These are phyloP conservation scores for Triops longicaudatus DNA, from an alignment of 1,140 invertebrate species.

Conservation along the genomic window DNA sequence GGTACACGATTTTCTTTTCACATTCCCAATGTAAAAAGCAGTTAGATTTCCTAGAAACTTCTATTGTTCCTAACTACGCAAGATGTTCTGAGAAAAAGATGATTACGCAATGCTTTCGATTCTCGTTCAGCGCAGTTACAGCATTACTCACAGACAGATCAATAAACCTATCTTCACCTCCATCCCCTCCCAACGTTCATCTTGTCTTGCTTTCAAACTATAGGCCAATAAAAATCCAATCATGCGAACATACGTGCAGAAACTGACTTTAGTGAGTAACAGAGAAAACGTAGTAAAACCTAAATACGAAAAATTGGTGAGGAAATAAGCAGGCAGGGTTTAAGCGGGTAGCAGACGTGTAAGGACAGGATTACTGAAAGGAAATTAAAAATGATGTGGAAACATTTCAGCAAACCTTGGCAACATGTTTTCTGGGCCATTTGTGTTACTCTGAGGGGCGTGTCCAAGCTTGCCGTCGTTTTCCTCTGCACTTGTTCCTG, in stretches of 20 bases:
- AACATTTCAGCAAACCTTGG: neutral
- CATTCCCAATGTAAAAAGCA: neutral
- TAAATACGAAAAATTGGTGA: neutral
- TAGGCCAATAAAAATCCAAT: neutral
- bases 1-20: neutral
- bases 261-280: neutral
- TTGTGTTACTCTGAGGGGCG: neutral
- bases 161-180: neutral
- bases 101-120: neutral
- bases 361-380: neutral
- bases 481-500: neutral
- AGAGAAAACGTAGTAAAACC: neutral
- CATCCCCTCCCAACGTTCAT: neutral
- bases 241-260: neutral
- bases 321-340: neutral
- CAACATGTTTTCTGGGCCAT: conserved; percentile 9
- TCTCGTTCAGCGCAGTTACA: neutral
- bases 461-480: neutral
- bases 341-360: neutral
- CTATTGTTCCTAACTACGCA: too few species aligned
- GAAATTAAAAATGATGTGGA: conserved; percentile 3
- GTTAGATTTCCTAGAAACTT: too few species aligned
- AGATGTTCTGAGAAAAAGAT: too few species aligned
- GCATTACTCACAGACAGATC: neutral
- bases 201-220: neutral